Evolutionary conservation across 2,797 vertebrate genomes (phyloP).

Genomic region (Tauraco hartlaubi): DNA sequence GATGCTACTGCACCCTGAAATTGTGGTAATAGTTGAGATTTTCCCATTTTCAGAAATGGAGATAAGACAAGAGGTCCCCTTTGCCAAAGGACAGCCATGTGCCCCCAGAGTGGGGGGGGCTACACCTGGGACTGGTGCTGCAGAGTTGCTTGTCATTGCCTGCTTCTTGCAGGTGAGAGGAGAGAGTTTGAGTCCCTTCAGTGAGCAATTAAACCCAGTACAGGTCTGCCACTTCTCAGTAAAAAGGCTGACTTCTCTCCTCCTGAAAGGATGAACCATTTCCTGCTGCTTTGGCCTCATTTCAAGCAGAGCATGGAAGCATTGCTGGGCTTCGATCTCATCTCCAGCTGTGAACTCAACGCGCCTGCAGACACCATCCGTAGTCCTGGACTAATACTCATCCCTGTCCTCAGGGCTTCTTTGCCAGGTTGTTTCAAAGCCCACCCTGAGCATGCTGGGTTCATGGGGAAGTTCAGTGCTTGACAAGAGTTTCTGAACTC

Average conservation of each 20-base stretch:
- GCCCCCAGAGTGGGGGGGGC: neutral
- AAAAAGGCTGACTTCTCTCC: neutral
- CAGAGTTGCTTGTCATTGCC: neutral
- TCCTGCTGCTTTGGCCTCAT: neutral
- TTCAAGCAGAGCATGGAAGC: neutral
- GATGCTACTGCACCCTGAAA: rapidly evolving
- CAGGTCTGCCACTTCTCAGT: neutral
- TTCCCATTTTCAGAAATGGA: neutral
- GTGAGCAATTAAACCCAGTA: neutral
- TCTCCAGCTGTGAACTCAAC: neutral
- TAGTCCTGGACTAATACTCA: neutral
- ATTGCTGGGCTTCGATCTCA: rapidly evolving
- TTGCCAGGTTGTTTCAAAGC: neutral
- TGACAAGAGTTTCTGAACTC: neutral
- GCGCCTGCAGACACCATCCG: neutral
- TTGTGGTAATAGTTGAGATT: neutral
- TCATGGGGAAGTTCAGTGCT: neutral
- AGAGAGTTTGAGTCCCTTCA: neutral
- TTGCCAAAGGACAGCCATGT: rapidly evolving
- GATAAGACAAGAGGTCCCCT: neutral
- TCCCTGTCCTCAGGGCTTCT: neutral
- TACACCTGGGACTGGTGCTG: neutral
- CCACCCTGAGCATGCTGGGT: rapidly evolving
- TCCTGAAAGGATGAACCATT: neutral
- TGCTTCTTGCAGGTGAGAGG: neutral